Conservation (phyloP, 2,888 invertebrate genomes). For the Eupeodes luniger region DNA sequence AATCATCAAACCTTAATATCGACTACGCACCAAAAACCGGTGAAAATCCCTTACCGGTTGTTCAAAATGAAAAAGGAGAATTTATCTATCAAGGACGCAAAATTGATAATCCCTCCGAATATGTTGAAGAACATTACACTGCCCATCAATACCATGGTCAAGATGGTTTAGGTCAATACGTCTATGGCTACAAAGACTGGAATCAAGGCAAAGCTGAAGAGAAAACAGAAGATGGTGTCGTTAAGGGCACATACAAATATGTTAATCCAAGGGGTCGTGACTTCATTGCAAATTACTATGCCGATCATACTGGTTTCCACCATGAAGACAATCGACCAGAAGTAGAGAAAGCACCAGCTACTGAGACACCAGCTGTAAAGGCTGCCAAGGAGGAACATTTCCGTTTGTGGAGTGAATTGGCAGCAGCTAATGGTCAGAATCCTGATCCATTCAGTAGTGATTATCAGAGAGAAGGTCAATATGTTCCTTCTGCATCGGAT, state of each 20-base stretch:
- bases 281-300: conserved; percentile 87
- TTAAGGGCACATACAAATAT: conserved; percentile 90
- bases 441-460: conserved; percentile 84
- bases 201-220: conserved; percentile 90
- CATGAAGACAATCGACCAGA: conserved; percentile 90
- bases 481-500: conserved; percentile 80
- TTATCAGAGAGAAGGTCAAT: conserved; percentile 81
- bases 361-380: conserved; percentile 89
- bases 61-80: conserved; percentile 82
- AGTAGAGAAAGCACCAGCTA: conserved; percentile 86
- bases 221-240: conserved; percentile 88
- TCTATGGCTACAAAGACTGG: conserved; percentile 90
- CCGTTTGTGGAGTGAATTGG: conserved; percentile 88
- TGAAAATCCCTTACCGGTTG: conserved; percentile 84
- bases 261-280: conserved; percentile 85
- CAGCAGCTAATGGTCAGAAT: conserved; percentile 85
- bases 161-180: conserved; percentile 88
- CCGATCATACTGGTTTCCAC: conserved; percentile 91
- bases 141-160: conserved; percentile 90
- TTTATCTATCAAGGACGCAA: conserved; percentile 85
- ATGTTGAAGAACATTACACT: conserved; percentile 89
- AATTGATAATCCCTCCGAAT: conserved; percentile 88
- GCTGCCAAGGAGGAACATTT: conserved; percentile 89
- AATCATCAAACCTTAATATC: conserved; percentile 84
- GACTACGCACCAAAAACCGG: conserved; percentile 86